Conservation (phyloP, 2,113 vertebrate genomes). For the Nesoenas mayeri region DNA sequence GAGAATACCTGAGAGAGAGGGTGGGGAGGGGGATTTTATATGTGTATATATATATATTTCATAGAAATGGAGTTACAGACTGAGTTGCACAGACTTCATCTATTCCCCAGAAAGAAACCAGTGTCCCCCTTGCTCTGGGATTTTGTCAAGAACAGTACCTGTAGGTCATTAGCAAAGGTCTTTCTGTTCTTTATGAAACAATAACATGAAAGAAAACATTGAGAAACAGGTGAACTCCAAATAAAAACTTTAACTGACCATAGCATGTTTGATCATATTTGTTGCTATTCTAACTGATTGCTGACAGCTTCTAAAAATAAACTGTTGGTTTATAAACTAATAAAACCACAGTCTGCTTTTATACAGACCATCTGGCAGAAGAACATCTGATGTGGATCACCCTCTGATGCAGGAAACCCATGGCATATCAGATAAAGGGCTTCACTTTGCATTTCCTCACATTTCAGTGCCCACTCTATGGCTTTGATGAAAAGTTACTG, state of each 20-base stretch:
- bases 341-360: background rate
- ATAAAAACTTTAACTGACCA: background rate
- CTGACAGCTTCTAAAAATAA: background rate
- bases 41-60: too few relatives aligned
- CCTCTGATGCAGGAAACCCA: background rate
- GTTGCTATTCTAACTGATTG: background rate
- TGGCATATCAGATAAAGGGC: background rate
- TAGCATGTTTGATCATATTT: background rate
- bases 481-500: background rate
- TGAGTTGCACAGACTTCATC: background rate
- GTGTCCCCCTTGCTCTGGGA: background rate
- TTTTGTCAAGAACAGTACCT: background rate
- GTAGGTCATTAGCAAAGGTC: rapidly evolving
- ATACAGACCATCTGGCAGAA: background rate
- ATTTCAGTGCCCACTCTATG: background rate
- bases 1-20: background rate
- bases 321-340: background rate
- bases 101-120: rapidly evolving
- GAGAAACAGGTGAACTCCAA: background rate
- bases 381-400: background rate
- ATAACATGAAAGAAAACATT: background rate
- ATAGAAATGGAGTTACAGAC: background rate
- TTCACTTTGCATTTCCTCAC: background rate
- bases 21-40: too few relatives aligned
- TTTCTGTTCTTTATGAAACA: background rate